phyloP scores from a whole-genome alignment of 1,140 invertebrate genomes.

The Halictus rubicundus region DNA sequence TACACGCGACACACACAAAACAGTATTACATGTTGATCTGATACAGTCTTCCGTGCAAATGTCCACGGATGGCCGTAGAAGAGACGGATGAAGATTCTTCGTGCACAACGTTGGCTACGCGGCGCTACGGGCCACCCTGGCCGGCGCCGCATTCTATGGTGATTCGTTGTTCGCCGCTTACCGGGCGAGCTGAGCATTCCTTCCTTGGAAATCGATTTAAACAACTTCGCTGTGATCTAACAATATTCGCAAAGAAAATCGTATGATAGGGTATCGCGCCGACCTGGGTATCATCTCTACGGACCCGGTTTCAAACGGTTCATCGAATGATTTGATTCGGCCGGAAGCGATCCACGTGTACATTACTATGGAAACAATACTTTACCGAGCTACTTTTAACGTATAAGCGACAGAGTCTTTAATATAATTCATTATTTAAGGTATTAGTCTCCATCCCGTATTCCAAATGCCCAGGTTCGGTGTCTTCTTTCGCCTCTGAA shows the following conservation, averaged over 20 bases:
- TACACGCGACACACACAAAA: conserved; percentile 26
- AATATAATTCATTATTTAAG: not conserved
- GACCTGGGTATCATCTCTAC: not conserved
- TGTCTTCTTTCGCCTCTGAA: not conserved
- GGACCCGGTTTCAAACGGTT: not conserved
- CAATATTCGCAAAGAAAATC: conserved; percentile 13
- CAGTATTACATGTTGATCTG: conserved; percentile 46
- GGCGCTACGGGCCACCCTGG: not conserved
- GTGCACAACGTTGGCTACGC: conserved; percentile 5
- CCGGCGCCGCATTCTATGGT: not conserved
- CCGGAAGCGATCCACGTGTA: not conserved
- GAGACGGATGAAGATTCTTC: conserved; percentile 9
- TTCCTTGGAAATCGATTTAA: conserved; percentile 9
- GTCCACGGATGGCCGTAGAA: conserved; percentile 7
- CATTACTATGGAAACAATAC: not conserved
- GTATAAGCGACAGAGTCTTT: not conserved
- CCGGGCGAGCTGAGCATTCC: conserved; percentile 5
- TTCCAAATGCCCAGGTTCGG: not conserved
- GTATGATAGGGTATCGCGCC: not conserved
- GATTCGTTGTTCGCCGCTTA: not conserved
- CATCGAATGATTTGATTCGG: not conserved
- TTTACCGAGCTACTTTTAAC: not conserved
- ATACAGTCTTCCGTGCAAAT: conserved; percentile 8
- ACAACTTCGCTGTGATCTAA: conserved; percentile 28
- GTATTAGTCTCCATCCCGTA: not conserved